Evolutionary conservation across 2,888 invertebrate genomes (phyloP).

Genomic region (Pseudococcus jackbeardsleyi): DNA sequence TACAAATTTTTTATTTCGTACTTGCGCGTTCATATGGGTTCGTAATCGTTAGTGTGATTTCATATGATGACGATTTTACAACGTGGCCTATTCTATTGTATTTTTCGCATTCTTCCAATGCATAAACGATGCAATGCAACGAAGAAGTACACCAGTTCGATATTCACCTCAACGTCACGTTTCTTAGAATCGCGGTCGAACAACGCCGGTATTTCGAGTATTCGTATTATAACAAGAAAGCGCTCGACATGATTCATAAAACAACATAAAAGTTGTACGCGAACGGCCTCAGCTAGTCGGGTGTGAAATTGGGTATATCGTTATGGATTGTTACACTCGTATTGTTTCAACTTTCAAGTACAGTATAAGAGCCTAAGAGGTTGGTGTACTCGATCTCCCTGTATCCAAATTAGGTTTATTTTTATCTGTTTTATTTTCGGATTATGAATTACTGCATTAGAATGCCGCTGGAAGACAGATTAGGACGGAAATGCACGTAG

Average conservation of each 20-base stretch:
- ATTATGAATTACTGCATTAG: not conserved
- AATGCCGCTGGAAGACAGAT: not conserved
- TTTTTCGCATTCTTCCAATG: not conserved
- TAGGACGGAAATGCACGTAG: constrained; percentile 54
- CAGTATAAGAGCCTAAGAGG: not conserved
- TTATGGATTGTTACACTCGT: constrained; percentile 13
- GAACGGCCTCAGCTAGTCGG: not conserved
- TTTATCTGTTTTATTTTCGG: constrained; percentile 29
- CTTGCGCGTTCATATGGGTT: no score
- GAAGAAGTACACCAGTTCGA: not conserved
- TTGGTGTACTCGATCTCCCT: not conserved
- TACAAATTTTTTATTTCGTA: no score
- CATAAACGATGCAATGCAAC: not conserved
- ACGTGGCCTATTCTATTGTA: not conserved
- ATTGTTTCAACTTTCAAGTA: constrained; percentile 3
- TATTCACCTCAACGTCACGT: not conserved
- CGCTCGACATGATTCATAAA: not conserved
- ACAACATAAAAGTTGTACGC: not conserved
- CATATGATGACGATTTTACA: no score
- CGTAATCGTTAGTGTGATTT: no score
- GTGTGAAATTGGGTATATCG: constrained; percentile 1
- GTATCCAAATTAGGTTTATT: not conserved
- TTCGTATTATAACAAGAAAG: not conserved
- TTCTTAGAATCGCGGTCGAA: not conserved
- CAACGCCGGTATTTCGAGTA: not conserved